Evolutionary conservation across 1,140 invertebrate species (phyloP).

Genomic region (Oryzaephilus surinamensis): DNA sequence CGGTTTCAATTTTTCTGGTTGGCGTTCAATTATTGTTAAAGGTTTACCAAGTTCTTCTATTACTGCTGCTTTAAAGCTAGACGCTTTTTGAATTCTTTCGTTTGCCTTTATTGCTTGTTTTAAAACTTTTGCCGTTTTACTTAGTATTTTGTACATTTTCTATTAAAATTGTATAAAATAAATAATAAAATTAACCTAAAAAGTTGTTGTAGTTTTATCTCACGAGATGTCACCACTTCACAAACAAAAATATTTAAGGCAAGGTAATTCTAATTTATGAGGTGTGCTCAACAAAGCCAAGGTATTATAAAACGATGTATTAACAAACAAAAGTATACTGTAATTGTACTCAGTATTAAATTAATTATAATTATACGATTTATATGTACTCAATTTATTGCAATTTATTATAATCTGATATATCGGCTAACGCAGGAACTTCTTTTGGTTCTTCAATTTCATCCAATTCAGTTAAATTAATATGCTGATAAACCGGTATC

Average conservation of each 20-base stretch:
- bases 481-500: conserved; percentile 33
- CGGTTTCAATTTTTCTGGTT: conserved; percentile 30
- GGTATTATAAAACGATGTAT: too few species aligned
- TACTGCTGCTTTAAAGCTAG: conserved; percentile 38
- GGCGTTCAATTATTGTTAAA: conserved; percentile 33
- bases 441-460: not conserved
- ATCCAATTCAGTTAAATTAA: conserved; percentile 21
- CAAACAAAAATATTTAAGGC: not conserved
- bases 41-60: conserved; percentile 37
- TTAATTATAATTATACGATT: not conserved
- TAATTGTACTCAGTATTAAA: not conserved
- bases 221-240: not conserved
- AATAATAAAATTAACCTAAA: not conserved
- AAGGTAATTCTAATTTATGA: too few species aligned
- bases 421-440: not conserved
- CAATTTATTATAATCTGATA: not conserved
- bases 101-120: conserved; percentile 26
- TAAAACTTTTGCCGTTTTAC: conserved; percentile 19
- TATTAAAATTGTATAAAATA: not conserved
- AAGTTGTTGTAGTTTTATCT: not conserved
- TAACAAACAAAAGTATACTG: too few species aligned
- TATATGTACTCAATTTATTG: not conserved
- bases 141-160: not conserved
- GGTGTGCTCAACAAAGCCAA: too few species aligned
- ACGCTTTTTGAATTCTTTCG: not conserved